Evolutionary conservation across 2,113 vertebrate genomes (phyloP).

Genomic region (Anolis sagrei): DNA sequence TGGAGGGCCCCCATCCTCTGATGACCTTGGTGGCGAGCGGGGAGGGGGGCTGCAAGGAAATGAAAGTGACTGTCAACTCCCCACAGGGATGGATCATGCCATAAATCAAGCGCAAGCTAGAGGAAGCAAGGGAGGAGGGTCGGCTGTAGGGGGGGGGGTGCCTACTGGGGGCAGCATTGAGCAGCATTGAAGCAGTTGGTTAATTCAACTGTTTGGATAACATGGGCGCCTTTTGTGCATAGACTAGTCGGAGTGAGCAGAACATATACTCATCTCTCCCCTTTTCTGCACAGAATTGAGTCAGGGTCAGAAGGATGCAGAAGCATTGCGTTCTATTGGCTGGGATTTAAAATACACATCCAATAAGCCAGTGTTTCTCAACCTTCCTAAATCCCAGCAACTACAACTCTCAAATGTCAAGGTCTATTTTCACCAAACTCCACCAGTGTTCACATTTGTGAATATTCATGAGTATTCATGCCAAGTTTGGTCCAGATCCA

Average conservation of each 20-base stretch:
- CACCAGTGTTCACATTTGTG: no score
- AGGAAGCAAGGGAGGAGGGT: conserved; percentile 39
- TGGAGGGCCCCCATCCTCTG: conserved; percentile 81
- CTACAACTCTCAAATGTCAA: no score
- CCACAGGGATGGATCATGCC: conserved; percentile 84
- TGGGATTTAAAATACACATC: conserved; percentile 56
- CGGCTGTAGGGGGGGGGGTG: not conserved
- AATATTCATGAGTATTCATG: no score
- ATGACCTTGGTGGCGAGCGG: conserved; percentile 87
- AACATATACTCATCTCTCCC: conserved; percentile 15
- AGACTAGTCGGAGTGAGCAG: not conserved
- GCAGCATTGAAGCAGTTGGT: conserved; percentile 16
- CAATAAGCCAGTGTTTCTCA: no score
- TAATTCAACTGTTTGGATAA: conserved; percentile 78
- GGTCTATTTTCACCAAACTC: no score
- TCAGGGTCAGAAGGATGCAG: conserved; percentile 45
- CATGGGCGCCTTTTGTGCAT: conserved; percentile 48
- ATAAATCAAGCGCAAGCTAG: conserved; percentile 85
- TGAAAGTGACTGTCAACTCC: conserved; percentile 92
- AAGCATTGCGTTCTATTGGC: conserved; percentile 45
- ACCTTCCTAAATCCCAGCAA: no score
- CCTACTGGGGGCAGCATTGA: not conserved
- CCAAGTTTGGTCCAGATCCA: no score
- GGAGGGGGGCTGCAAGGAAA: conserved; percentile 82
- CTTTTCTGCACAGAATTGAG: conserved; percentile 25